Base-by-base conservation (phyloP, 2,113 vertebrate genomes). In the Galbula dea region DNA sequence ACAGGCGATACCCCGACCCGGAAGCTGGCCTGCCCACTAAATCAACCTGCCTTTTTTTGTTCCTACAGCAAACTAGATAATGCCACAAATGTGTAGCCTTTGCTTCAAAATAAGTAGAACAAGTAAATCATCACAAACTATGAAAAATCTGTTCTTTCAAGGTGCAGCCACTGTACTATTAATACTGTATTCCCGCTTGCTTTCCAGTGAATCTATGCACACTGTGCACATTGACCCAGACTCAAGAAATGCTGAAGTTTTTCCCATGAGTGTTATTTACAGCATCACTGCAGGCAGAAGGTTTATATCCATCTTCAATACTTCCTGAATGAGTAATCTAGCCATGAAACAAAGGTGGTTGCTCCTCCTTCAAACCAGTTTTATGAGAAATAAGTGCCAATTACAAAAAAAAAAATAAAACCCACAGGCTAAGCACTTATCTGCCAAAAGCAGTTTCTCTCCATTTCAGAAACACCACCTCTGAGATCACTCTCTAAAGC, bases 401-500 rank as follows among this genome's bases (percentile, higher is more conserved):
- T 86, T 84, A 67, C 55, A 18, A 48, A 55, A 80, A 91, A 79
- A 63, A 48, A 45, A 58, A 52, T 12, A 52, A 52, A 7, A 12
- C 26, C 29, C 41, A 52, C 10, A 87, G 39, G 29, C 74, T 54
- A 85, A 45, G 45, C 29, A 79, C 43, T 84, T 82, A 39, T 52
- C 48, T 58, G 58, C 82, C 91, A 94, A 36, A 55, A 79, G 62
- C 11, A 48, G 77, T 75, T 90, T 90, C 81, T 66, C 22, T 84
- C 55, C 27, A 34, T 88, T 94, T 87, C 75, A 80, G 59, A 83
- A 93, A 89, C 5, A 1, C 46, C 67, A 88, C 85, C 51, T 80
- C 95, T 93, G 82, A 96, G 75, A 93, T 95, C 90, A 85, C 18
- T 66, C n/a, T 69, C 82, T 91, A 95, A 94, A 95, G 86, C 78